Evolutionary conservation across 1,140 invertebrate genomes (phyloP).

Genomic region (Camponotus floridanus): DNA sequence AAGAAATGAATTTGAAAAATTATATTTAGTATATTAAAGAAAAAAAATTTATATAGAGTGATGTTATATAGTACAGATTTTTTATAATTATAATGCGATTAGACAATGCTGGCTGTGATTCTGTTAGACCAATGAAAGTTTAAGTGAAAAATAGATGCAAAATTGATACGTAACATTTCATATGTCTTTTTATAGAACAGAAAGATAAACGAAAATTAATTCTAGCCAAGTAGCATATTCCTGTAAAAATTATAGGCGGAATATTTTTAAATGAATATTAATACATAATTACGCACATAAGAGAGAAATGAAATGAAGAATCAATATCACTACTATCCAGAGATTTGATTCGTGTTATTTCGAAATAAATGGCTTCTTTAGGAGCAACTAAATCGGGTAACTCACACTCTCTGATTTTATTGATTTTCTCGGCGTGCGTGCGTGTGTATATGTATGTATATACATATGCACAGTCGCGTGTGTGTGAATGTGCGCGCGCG

Average conservation of each 20-base stretch:
- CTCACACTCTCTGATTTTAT: slow-evolving; percentile 15
- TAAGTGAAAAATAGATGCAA: background rate
- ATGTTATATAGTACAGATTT: slow-evolving; percentile 26
- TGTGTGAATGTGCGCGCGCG: background rate
- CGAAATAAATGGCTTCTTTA: slow-evolving; percentile 4
- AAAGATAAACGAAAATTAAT: slow-evolving; percentile 1
- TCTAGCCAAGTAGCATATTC: slow-evolving; percentile 30
- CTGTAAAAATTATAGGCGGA: slow-evolving; percentile 6
- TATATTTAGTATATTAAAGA: slow-evolving; percentile 33
- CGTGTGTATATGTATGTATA: background rate
- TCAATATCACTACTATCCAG: background rate
- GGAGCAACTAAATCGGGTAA: background rate
- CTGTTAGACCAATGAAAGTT: slow-evolving; percentile 20
- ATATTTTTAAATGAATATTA: slow-evolving; percentile 27
- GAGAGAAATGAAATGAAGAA: background rate
- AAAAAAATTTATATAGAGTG: slow-evolving; percentile 31
- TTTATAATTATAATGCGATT: slow-evolving; percentile 14
- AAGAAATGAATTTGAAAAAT: background rate
- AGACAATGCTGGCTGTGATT: slow-evolving; percentile 14
- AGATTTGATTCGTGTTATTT: slow-evolving; percentile 36
- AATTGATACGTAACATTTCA: background rate
- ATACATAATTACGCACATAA: background rate
- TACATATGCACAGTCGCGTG: background rate
- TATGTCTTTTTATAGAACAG: background rate
- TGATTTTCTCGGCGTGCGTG: slow-evolving; percentile 21